A percentile compares a stretch with the other conserved stretches of the same genome.
phyloP scores from a whole-genome alignment of 2,113 vertebrate genomes.

The Egretta garzetta region DNA sequence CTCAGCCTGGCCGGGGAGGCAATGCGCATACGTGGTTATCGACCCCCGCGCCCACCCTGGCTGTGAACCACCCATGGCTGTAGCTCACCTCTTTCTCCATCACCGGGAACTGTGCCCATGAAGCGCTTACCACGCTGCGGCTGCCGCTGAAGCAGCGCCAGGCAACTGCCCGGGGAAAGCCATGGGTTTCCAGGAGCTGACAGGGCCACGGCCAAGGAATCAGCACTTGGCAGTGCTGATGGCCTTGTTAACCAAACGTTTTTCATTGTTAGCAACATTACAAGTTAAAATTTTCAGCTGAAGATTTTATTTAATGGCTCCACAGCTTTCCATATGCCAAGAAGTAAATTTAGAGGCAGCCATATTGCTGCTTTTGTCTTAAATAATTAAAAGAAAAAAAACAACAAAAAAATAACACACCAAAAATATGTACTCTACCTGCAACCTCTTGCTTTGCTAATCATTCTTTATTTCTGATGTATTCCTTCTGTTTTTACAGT shows the following conservation, averaged over 20 bases:
- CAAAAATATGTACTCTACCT: rapidly evolving
- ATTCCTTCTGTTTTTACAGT: not conserved
- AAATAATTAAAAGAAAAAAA: not conserved
- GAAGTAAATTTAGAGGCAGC: not conserved
- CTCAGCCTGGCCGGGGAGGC: rapidly evolving
- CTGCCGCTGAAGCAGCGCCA: not conserved
- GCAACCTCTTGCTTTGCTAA: not conserved
- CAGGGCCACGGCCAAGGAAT: rapidly evolving
- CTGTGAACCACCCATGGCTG: rapidly evolving
- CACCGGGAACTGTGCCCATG: rapidly evolving
- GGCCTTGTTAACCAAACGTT: not conserved
- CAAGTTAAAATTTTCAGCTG: not conserved
- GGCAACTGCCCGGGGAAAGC: rapidly evolving
- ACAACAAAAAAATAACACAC: not conserved
- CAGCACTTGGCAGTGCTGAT: not conserved
- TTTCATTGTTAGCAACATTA: not conserved
- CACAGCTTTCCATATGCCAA: not conserved
- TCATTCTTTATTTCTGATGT: not conserved
- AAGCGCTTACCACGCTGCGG: not conserved
- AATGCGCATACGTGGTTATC: rapidly evolving
- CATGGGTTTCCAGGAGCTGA: rapidly evolving
- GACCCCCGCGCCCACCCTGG: rapidly evolving
- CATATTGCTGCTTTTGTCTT: not conserved
- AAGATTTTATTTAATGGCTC: not conserved
- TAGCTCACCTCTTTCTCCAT: rapidly evolving